Percentiles rank a stretch among this genome's conserved stretches.
Evolutionary conservation across 1,140 invertebrate species (phyloP).

Genomic region (Drosophila trapezifrons): DNA sequence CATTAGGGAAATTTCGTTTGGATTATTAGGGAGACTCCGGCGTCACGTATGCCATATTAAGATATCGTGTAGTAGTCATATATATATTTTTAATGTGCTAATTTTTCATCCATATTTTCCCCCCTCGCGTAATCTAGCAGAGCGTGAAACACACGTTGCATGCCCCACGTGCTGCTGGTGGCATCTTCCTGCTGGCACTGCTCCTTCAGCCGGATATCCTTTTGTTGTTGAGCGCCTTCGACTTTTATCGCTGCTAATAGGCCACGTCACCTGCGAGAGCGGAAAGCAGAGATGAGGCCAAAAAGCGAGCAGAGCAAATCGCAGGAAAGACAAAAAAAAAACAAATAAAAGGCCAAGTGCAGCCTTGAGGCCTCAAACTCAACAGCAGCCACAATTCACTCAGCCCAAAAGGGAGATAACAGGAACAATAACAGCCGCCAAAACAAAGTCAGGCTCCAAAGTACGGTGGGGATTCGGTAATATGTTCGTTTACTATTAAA

Average conservation of each 20-base stretch:
- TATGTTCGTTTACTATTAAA: too few species aligned
- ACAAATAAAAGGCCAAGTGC: slow-evolving; percentile 30
- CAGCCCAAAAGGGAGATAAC: slow-evolving; percentile 27
- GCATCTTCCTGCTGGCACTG: slow-evolving; percentile 43
- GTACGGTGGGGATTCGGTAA: neutral
- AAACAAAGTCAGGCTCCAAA: neutral
- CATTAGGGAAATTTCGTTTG: slow-evolving; percentile 27
- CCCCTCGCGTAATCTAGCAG: slow-evolving; percentile 55
- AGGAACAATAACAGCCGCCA: slow-evolving; percentile 15
- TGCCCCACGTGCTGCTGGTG: slow-evolving; percentile 33
- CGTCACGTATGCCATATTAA: slow-evolving; percentile 57
- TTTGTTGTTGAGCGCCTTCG: slow-evolving; percentile 72
- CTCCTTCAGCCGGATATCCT: slow-evolving; percentile 68
- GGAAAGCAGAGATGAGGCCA: slow-evolving; percentile 59
- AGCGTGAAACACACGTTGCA: slow-evolving; percentile 40
- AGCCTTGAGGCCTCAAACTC: slow-evolving; percentile 36
- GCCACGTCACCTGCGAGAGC: slow-evolving; percentile 38
- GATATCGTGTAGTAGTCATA: slow-evolving; percentile 39
- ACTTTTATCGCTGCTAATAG: slow-evolving; percentile 79
- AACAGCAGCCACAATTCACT: slow-evolving; percentile 29
- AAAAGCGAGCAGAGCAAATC: slow-evolving; percentile 17
- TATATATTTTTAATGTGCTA: slow-evolving; percentile 73
- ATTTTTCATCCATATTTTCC: slow-evolving; percentile 68
- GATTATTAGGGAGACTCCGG: neutral
- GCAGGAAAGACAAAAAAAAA: slow-evolving; percentile 6